Percentiles rank a stretch among this genome's conserved stretches.
These are phyloP conservation scores for Abscondita cerata DNA, from an alignment of 2,888 invertebrate genomes.

Conservation along the genomic window DNA sequence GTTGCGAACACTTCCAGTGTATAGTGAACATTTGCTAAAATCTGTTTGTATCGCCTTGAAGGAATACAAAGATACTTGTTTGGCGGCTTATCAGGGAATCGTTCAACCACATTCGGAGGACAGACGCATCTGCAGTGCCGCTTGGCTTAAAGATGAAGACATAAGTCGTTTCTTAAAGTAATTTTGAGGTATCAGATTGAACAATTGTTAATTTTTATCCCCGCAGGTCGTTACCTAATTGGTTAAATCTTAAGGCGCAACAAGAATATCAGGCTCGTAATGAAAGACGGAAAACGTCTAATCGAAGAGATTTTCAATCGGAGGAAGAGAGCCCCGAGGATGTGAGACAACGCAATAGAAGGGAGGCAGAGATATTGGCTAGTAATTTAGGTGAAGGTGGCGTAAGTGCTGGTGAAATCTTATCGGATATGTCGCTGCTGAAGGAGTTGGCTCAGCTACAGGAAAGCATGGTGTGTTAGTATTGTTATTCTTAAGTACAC, in stretches of 20 bases:
- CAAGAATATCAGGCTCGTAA: constrained; percentile 57
- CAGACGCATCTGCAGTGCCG: constrained; percentile 79
- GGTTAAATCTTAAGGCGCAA: constrained; percentile 70
- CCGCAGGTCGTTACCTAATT: constrained; percentile 75
- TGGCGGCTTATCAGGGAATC: constrained; percentile 75
- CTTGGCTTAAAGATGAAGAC: constrained; percentile 94
- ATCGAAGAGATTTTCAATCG: constrained; percentile 62
- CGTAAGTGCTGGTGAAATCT: constrained; percentile 83
- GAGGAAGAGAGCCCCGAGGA: constrained; percentile 83
- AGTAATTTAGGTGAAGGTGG: constrained; percentile 87
- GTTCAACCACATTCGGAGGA: constrained; percentile 82
- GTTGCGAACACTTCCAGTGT: constrained; percentile 74
- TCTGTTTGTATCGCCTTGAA: constrained; percentile 74
- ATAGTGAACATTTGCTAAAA: constrained; percentile 76
- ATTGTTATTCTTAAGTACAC: too few species aligned
- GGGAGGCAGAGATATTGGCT: constrained; percentile 93
- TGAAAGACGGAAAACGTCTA: constrained; percentile 52
- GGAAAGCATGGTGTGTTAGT: constrained; percentile 88
- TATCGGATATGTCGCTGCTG: constrained; percentile 82
- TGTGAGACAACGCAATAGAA: constrained; percentile 77
- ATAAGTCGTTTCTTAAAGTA: constrained; percentile 91
- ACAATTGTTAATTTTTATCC: not conserved
- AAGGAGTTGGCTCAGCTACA: constrained; percentile 88
- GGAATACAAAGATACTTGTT: constrained; percentile 78
- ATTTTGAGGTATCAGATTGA: not conserved